Base-by-base conservation (phyloP, 2,113 vertebrate species). In the Theristicus caerulescens region DNA sequence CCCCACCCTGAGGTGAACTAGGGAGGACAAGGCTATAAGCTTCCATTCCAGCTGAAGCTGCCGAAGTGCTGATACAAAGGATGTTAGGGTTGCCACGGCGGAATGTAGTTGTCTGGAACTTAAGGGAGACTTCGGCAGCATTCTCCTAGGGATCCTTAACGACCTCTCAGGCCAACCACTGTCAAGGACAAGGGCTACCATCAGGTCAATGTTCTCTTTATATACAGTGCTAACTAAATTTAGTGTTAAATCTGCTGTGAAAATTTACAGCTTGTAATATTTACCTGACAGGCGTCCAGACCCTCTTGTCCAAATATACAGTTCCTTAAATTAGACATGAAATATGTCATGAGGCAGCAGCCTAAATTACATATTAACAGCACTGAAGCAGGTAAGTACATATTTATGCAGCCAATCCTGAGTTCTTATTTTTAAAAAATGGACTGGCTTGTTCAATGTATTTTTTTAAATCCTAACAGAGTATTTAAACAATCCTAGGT, bases 291-390 rank as follows among this genome's bases (percentile, higher is more conserved):
- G 66, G 18, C 20, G 1, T 72, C 86, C 93, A 95, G 91, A 54
- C 49, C 78, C 58, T 77, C 77, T 49, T 76, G 49, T 57, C 86
- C 96, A 96, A 95, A 95, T 3, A 94, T 10, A 40, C 46, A 70
- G 54, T 32, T 93, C 89, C 93, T 94, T 85, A 94, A 97, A 94
- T 95, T 94, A 95, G 91, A 66, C 86, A 52, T 70, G 69, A 94
- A 94, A 47, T 79, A 38, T 66, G 83, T 47, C n/a, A 54, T n/a
- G 84, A 79, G 78, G 22, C 86, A 89, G 83, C 62, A 72, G 88
- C 73, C 96, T 87, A 61, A 96, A 95, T 94, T 65, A 32, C 44
- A 22, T 49, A 87, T 92, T 96, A 76, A 46, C 82, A 77, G 55
- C 42, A 5, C 78, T 32, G 4, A 21, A 51, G 71, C 76, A 71